Percentiles rank a stretch among this genome's conserved stretches.
Evolutionary conservation across 37 sponge, comb jelly and placozoan species (phyloP).

Genomic region (Oopsacas minuta): DNA sequence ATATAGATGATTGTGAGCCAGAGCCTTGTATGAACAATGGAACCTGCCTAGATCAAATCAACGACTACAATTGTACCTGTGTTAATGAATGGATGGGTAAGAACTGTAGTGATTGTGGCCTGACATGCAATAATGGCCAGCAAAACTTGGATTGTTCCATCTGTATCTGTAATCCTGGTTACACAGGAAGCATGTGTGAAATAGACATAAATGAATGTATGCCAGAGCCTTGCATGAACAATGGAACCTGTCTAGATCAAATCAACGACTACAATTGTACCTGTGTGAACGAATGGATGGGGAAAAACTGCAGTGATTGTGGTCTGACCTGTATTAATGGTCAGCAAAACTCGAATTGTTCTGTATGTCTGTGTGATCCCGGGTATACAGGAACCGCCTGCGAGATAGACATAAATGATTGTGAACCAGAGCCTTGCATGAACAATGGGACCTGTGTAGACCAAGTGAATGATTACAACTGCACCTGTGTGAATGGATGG

Average conservation of each 20-base stretch:
- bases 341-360: background rate
- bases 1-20: conserved; percentile 20
- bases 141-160: background rate
- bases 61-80: conserved; percentile 21
- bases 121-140: conserved; percentile 2
- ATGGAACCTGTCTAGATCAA: conserved; percentile 30
- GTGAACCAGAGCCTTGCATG: conserved; percentile 9
- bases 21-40: conserved; percentile 23
- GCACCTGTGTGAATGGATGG: conserved; percentile 21
- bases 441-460: conserved; percentile 32
- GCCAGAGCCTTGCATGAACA: conserved; percentile 15
- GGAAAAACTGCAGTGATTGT: background rate
- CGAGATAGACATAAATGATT: conserved; percentile 23
- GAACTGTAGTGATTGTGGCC: background rate
- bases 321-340: background rate
- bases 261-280: conserved; percentile 23
- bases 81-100: background rate
- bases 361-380: conserved; percentile 26
- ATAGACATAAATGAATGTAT: conserved; percentile 26
- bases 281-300: conserved; percentile 16
- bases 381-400: conserved; percentile 15
- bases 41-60: conserved; percentile 21
- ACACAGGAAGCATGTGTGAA: background rate
- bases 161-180: conserved; percentile 28
- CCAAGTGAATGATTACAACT: conserved; percentile 16